Base-by-base conservation (phyloP, 2,797 vertebrate species). In the Anniella stebbinsi region DNA sequence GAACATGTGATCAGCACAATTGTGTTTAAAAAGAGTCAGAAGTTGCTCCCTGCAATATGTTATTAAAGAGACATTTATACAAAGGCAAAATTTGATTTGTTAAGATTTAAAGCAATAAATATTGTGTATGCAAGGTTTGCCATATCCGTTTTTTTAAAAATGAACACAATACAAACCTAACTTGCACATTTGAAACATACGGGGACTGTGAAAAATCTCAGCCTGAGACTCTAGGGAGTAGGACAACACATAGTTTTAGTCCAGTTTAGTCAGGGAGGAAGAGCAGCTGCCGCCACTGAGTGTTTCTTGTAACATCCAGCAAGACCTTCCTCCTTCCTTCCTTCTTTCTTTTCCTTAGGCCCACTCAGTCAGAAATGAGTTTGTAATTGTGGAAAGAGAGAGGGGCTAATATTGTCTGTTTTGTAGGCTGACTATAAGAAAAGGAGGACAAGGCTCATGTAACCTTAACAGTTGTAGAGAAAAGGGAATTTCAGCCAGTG, bases 41-140 rank as follows among this genome's bases (percentile, higher is more conserved):
- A 72, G 21, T 57, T 41, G 54, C 80, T 67, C 88, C 30, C 38
- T 75, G 45, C 30, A 69, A 66, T 33, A 17, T 17, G 33, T 82
- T 25, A 41, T 90, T 48, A 54, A 13, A 0, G 0, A 89, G 69
- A 88, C 87, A 41, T 84, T 80, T 0, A 77, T 28, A 48, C 38
- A 88, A 91, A 84, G 38, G 48, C 81, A 87, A 93, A 33, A 48
- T 77, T 30, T 70, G 84, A 12, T 80, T 87, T 70, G 72, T 1
- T 91, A 75, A 73, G 1, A 17, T 83, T 30, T 85, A 54, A 88
- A 81, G 69, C 76, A 80, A 76, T 57, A 89, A 86, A 82, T 78
- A 83, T 41, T 86, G 36, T 83, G 84, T 87, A 80, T 54, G 12
- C 23, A 25, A 28, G 82, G 8, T 84, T 87, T 76, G 28, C 51